Base-by-base conservation (phyloP, 2,113 vertebrate species). In the Bothrops jararaca region DNA sequence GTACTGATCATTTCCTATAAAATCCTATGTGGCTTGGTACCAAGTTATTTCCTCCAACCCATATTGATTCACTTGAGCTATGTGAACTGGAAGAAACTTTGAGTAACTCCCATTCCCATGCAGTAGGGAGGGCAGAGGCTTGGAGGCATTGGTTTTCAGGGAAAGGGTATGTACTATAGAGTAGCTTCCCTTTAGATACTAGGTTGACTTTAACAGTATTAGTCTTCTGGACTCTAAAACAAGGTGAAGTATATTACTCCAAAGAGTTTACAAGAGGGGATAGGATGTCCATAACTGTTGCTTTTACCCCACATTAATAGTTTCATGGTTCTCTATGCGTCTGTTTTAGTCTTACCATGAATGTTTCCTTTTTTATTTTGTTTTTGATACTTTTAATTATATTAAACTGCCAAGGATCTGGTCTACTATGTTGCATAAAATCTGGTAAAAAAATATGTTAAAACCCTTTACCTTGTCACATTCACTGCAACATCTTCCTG, bases 401-500 rank as follows among this genome's bases (percentile, higher is more conserved):
- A 22, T 80, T 80, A 80, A 42, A 80, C 74, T 42, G 34, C 34
- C 74, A 80, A 80, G 10, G 22, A 80, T 42, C n/a, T 20, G 69
- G 69, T 74, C 74, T 22, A 80, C 1, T 80, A 39, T 39, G 34
- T 22, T 80, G 74, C 34, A 80, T 80, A 80, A 20, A 69, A 60
- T 26, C 24, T 60, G 58, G 15, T 39, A 39, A 34, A 69, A 39
- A 34, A 80, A 80, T 39, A 80, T 7, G 1, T 39, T 80, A 92
- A 52, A 85, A 91, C 93, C 91, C 54, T 58, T 97, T 97, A 98
- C 99, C 99, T 98, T 88, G 99, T 99, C 94, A 99, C 99, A 1
- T 99, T 99, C 93, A 99, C 98, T 0, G 99, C 98, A n/a, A 99
- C 99, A 9, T 99, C 99, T 91, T 99, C 99, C 58, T 98, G 98